Conservation (phyloP, 92 coral and sea anemone genomes). For the Epizoanthus stellaris region DNA sequence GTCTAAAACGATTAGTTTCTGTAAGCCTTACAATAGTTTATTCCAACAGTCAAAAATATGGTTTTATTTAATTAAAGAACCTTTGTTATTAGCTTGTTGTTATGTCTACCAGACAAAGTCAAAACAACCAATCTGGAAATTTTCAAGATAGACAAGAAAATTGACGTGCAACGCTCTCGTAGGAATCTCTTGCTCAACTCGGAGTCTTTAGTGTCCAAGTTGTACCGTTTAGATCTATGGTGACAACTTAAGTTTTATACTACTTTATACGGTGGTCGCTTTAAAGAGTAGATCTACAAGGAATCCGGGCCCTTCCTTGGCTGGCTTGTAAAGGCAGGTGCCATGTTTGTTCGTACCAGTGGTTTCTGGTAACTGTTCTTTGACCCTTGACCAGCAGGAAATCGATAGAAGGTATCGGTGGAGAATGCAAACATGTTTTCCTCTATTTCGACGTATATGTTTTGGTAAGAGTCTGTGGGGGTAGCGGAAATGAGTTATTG, state of each 20-base stretch:
- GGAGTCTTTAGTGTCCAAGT: background rate
- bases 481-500: no score
- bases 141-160: background rate
- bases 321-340: slow-evolving; percentile 17
- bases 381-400: slow-evolving; percentile 30
- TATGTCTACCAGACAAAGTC: background rate
- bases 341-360: slow-evolving; percentile 21
- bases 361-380: background rate
- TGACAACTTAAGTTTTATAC: no score
- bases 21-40: background rate
- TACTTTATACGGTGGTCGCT: background rate
- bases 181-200: background rate
- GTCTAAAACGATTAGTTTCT: background rate
- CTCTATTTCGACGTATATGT: no score
- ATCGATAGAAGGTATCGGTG: background rate
- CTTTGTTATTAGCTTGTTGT: background rate
- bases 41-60: background rate
- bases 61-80: background rate
- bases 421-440: background rate
- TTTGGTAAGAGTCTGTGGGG: no score
- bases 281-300: background rate
- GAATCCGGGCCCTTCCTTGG: background rate
- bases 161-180: background rate
- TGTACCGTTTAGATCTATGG: background rate
- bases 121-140: background rate